Percentiles rank a stretch among this genome's conserved stretches.
phyloP scores from a whole-genome alignment of 2,113 vertebrate species.

The Sebastes schlegelii region DNA sequence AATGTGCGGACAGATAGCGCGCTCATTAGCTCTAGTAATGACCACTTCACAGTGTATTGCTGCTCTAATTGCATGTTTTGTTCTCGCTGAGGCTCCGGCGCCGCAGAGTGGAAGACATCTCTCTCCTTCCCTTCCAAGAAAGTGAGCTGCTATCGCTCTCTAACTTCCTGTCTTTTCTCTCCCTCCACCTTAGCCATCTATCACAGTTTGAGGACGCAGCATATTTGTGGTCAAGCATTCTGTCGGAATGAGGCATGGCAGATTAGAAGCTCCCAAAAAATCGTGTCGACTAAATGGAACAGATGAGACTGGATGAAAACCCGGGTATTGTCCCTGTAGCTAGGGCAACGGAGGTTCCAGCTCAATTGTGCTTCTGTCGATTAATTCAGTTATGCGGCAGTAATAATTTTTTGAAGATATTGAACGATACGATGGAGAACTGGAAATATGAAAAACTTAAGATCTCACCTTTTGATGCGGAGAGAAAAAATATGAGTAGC shows the following conservation, averaged over 20 bases:
- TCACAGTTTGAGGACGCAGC: slow-evolving; percentile 63
- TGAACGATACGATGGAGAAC: slow-evolving; percentile 53
- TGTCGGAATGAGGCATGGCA: slow-evolving; percentile 64
- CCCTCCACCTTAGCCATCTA: slow-evolving; percentile 59
- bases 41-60: slow-evolving; percentile 78
- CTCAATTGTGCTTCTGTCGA: slow-evolving; percentile 61
- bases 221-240: slow-evolving; percentile 52
- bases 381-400: slow-evolving; percentile 75
- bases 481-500: slow-evolving; percentile 53
- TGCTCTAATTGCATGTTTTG: slow-evolving; percentile 83
- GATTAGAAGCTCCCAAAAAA: slow-evolving; percentile 63
- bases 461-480: slow-evolving; percentile 78
- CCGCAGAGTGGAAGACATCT: slow-evolving; percentile 51
- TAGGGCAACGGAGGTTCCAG: slow-evolving; percentile 67
- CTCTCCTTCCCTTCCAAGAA: slow-evolving; percentile 63
- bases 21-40: slow-evolving; percentile 86
- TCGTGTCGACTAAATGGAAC: slow-evolving; percentile 70
- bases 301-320: slow-evolving; percentile 68
- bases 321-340: slow-evolving; percentile 62
- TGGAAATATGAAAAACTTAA: slow-evolving; percentile 68
- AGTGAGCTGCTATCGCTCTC: slow-evolving; percentile 40
- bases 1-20: slow-evolving; percentile 82
- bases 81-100: slow-evolving; percentile 65
- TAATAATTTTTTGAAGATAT: slow-evolving; percentile 74
- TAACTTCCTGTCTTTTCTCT: slow-evolving; percentile 43